phyloP scores from a whole-genome alignment of 2,888 invertebrate genomes.

The Melieria picta region DNA sequence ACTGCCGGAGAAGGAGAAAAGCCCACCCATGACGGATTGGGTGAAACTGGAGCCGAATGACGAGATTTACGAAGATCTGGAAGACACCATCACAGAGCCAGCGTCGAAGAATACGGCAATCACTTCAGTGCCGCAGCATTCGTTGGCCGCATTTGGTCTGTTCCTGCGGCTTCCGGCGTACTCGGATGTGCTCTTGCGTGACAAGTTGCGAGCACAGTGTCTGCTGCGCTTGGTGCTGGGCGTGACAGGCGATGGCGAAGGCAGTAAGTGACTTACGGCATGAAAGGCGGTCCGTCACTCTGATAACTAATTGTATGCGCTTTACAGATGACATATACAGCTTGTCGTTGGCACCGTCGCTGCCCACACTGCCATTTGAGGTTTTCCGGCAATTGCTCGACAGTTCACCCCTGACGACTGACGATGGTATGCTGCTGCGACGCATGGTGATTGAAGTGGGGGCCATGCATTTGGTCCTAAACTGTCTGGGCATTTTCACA shows the following conservation, averaged over 20 bases:
- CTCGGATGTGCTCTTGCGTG: slow-evolving; percentile 86
- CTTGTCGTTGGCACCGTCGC: slow-evolving; percentile 73
- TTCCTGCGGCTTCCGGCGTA: slow-evolving; percentile 90
- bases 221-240: slow-evolving; percentile 87
- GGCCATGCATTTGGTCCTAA: slow-evolving; percentile 84
- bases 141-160: slow-evolving; percentile 88
- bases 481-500: slow-evolving; percentile 89
- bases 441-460: slow-evolving; percentile 85
- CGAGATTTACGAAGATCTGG: slow-evolving; percentile 73
- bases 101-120: slow-evolving; percentile 68
- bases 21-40: slow-evolving; percentile 64
- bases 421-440: slow-evolving; percentile 80
- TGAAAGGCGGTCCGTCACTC: neutral
- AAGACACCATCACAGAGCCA: slow-evolving; percentile 68
- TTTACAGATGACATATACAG: slow-evolving; percentile 74
- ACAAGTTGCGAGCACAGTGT: slow-evolving; percentile 86
- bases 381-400: slow-evolving; percentile 79
- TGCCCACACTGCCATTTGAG: slow-evolving; percentile 70
- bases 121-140: slow-evolving; percentile 86
- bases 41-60: slow-evolving; percentile 70
- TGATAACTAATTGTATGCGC: slow-evolving; percentile 1
- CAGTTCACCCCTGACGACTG: slow-evolving; percentile 77
- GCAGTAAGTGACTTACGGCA: slow-evolving; percentile 69
- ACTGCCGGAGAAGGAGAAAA: slow-evolving; percentile 63
- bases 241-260: slow-evolving; percentile 91